Evolutionary conservation across 1,140 invertebrate species (phyloP).

Genomic region (Calycopis cecrops): DNA sequence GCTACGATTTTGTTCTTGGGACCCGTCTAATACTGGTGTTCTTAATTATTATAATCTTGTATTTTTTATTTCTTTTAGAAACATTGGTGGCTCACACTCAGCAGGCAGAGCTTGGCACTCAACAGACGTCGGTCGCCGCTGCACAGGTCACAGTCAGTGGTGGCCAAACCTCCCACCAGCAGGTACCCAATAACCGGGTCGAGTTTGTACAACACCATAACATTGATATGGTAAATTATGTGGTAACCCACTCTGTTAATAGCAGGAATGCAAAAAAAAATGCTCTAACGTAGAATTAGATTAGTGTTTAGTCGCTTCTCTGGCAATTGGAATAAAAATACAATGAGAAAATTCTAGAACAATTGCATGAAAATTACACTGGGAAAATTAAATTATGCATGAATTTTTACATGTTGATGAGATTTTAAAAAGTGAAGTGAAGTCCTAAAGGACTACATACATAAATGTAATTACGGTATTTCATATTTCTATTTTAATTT

Average conservation of each 20-base stretch:
- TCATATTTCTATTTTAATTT: too few relatives aligned
- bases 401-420: background rate
- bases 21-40: too few relatives aligned
- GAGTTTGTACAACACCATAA: constrained; percentile 72
- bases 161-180: constrained; percentile 37
- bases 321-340: background rate
- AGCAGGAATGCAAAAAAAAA: constrained; percentile 46
- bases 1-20: too few relatives aligned
- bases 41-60: too few relatives aligned
- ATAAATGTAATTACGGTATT: too few relatives aligned
- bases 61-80: constrained; percentile 22
- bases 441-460: too few relatives aligned
- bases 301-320: background rate
- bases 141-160: constrained; percentile 20
- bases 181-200: constrained; percentile 72
- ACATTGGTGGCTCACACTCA: constrained; percentile 10
- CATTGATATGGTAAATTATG: constrained; percentile 67
- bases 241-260: constrained; percentile 39
- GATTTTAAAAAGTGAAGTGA: too few relatives aligned
- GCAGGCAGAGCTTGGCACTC: background rate
- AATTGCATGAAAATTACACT: constrained; percentile 7
- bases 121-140: constrained; percentile 29
- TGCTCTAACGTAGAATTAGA: constrained; percentile 37
- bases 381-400: constrained; percentile 12
- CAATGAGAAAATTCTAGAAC: constrained; percentile 1